These are phyloP conservation scores for Arctia plantaginis DNA, from an alignment of 2,888 invertebrate genomes.

Conservation along the genomic window DNA sequence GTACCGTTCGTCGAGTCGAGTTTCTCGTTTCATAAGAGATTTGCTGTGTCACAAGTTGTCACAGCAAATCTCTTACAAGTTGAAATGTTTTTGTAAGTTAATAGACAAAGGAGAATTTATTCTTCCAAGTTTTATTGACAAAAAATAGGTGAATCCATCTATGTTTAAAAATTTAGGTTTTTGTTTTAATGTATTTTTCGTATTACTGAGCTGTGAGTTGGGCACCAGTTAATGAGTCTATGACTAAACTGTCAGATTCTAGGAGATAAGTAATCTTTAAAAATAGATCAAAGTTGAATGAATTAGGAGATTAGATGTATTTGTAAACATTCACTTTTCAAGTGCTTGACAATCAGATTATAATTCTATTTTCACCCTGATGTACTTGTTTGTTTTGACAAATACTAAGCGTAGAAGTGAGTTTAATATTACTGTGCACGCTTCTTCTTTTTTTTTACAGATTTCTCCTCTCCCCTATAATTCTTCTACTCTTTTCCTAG, in stretches of 20 bases:
- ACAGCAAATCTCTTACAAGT: not conserved
- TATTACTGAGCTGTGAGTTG: not conserved
- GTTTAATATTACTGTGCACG: too few species aligned
- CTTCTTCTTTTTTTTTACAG: too few species aligned
- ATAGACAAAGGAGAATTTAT: not conserved
- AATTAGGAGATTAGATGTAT: not conserved
- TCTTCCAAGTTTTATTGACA: not conserved
- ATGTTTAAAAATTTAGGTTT: not conserved
- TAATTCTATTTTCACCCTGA: not conserved
- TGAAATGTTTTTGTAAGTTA: not conserved
- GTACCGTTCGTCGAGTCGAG: not conserved
- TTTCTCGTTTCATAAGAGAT: not conserved
- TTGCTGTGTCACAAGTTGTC: not conserved
- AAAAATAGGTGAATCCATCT: not conserved
- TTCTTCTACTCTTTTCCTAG: too few species aligned
- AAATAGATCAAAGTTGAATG: not conserved
- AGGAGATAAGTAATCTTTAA: not conserved
- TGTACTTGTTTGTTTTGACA: not conserved
- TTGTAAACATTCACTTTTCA: not conserved
- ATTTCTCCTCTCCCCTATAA: too few species aligned
- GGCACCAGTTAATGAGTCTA: not conserved
- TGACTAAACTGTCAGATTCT: not conserved
- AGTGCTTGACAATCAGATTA: not conserved
- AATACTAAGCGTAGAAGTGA: not conserved
- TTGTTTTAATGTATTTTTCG: not conserved